A percentile compares a stretch with the other conserved stretches of the same genome.
Conservation (phyloP, 2,888 invertebrate species). For the Drosophila setosimentum region DNA sequence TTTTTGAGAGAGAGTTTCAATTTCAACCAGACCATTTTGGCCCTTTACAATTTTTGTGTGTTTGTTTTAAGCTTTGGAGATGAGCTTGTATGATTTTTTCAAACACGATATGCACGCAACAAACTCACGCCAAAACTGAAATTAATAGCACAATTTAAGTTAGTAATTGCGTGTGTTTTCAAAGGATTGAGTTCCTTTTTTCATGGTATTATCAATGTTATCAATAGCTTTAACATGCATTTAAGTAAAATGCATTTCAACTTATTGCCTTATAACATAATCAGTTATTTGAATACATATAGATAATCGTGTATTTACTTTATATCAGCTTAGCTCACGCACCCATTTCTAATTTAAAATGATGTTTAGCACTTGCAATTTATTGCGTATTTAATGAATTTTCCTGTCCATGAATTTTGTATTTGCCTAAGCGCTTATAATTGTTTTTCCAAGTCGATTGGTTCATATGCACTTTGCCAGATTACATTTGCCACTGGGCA, state of each 20-base stretch:
- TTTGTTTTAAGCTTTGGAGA: conserved; percentile 3
- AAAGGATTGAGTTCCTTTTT: not conserved
- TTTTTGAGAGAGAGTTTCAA: conserved; percentile 34
- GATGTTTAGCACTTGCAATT: conserved; percentile 5
- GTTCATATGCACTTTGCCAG: conserved; percentile 35
- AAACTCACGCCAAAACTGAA: not conserved
- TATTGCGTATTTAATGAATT: conserved; percentile 21
- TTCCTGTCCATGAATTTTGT: conserved; percentile 22
- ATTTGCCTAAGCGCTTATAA: conserved; percentile 36
- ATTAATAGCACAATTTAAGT: not conserved
- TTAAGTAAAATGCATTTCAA: not conserved
- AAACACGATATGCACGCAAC: not conserved
- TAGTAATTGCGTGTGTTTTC: not conserved
- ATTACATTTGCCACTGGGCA: conserved; percentile 44
- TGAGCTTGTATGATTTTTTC: not conserved
- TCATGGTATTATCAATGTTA: not conserved
- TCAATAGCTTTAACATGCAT: not conserved
- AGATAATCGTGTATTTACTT: not conserved
- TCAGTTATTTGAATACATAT: not conserved
- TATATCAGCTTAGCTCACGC: not conserved
- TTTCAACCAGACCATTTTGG: conserved; percentile 7
- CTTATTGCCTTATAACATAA: not conserved
- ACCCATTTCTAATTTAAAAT: conserved; percentile 1
- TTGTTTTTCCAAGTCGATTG: conserved; percentile 41
- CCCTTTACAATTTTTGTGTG: conserved; percentile 7